phyloP scores from a whole-genome alignment of 2,888 invertebrate genomes.

The Tuberolachnus salignus region DNA sequence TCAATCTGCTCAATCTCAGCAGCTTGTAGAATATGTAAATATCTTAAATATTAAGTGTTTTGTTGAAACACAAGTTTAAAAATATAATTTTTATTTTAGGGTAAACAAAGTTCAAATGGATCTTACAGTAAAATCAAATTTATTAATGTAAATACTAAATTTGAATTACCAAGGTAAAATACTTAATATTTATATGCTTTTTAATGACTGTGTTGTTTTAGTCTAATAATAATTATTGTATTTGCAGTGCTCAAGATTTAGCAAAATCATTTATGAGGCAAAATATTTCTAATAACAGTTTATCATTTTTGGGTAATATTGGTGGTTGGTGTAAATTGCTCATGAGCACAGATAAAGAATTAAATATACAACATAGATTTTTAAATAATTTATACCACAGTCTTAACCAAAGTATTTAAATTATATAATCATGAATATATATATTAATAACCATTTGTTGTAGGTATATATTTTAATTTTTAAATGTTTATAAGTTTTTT shows the following conservation, averaged over 20 bases:
- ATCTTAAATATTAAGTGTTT: slow-evolving; percentile 6
- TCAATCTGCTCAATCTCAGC: slow-evolving; percentile 16
- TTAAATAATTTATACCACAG: slow-evolving; percentile 28
- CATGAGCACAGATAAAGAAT: slow-evolving; percentile 30
- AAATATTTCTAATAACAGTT: slow-evolving; percentile 28
- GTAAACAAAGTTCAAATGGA: neutral
- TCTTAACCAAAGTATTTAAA: slow-evolving; percentile 43
- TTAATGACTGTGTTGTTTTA: too few relatives aligned
- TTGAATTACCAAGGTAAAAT: slow-evolving; percentile 42
- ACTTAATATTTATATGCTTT: neutral
- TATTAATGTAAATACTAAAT: slow-evolving; percentile 15
- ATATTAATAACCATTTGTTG: neutral
- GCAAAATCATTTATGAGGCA: slow-evolving; percentile 23
- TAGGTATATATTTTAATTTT: neutral
- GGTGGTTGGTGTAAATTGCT: slow-evolving; percentile 52
- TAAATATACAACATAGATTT: slow-evolving; percentile 49
- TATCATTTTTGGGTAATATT: slow-evolving; percentile 15
- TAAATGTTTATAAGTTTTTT: slow-evolving; percentile 30
- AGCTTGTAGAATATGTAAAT: slow-evolving; percentile 40
- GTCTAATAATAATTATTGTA: neutral
- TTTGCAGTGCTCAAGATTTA: slow-evolving; percentile 35
- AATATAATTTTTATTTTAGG: slow-evolving; percentile 27
- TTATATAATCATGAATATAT: neutral
- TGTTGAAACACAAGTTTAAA: neutral
- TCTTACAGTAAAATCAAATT: slow-evolving; percentile 23